Conservation (phyloP, 2,113 vertebrate species). For the Platysteira castanea region DNA sequence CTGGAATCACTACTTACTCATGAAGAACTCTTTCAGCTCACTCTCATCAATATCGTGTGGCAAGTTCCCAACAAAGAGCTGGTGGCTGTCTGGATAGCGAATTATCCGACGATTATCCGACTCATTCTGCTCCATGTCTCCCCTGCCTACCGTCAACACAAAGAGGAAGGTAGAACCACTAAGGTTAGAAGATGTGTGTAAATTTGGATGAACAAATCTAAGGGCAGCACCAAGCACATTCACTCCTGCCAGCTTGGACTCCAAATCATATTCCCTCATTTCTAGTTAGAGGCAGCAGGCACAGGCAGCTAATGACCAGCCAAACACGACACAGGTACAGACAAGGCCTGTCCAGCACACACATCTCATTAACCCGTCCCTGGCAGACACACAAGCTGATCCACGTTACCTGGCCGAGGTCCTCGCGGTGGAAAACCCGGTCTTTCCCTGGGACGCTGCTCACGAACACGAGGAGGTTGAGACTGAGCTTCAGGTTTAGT, state of each 20-base stretch:
- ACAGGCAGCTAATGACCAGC: neutral
- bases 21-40: constrained; percentile 94
- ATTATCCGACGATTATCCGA: constrained; percentile 86
- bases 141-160: constrained; percentile 71
- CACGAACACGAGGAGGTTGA: constrained; percentile 81
- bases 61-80: constrained; percentile 95
- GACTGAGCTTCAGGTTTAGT: constrained; percentile 85
- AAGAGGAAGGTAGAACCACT: neutral
- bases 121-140: constrained; percentile 84
- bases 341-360: neutral
- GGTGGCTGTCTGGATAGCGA: constrained; percentile 93
- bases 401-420: constrained; percentile 83
- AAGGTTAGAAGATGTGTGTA: neutral
- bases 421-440: constrained; percentile 84
- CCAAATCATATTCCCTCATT: neutral
- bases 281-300: neutral
- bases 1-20: constrained; percentile 79
- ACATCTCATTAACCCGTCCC: neutral
- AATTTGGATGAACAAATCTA: neutral
- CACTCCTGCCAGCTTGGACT: neutral
- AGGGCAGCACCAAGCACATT: neutral
- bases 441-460: constrained; percentile 90
- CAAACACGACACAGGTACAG: neutral
- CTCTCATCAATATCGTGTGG: constrained; percentile 92
- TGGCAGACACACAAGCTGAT: neutral